Evolutionary conservation across 1,140 invertebrate genomes (phyloP), one percentile per base, ranked within the genome.

Genomic region (Brachionus asplanchnoidis): DNA sequence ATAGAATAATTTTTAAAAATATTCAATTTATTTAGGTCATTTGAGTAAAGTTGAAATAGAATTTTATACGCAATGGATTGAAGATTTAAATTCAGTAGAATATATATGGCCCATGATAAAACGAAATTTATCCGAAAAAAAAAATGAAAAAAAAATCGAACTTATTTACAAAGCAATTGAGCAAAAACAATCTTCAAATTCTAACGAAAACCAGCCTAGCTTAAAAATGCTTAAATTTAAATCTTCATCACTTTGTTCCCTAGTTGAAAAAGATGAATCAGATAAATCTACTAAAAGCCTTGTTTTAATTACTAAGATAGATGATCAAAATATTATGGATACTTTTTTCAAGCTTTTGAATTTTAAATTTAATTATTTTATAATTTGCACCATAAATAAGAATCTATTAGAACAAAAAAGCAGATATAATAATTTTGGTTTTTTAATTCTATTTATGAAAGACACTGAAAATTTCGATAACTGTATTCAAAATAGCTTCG

Each of bases 171-270:
- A 60, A 28, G 17, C 75, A 11, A 53, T 60, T 36, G 75, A 79
- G 50, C 75, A 60, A 50, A 36, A 44, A 79, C 75, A 79, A 53
- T 79, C 75, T 7, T 53, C 44, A 23, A 79, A 46, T 17, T 79
- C 75, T 17, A 79, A 79, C 8, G 44, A 50, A 32, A 79, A 79
- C 36, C 44, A 79, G 32, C 75, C 75, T 26, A 79, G 75, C n/a
- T 14, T 50, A 17, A 79, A 14, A 50, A 79, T 79, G 36, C 7
- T 79, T 8, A 23, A 36, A 11, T n/a, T n/a, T 5, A 36, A n/a
- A 46, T n/a, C 14, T 8, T 28, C 28, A 17, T 3, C 66, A 11
- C 1, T 11, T 2, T 36, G 32, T 70, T 32, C 66, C 5, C 11
- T n/a, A 11, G 66, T 2, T 12, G 2, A 36, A 2, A 70, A 3